Conservation (phyloP, 2,113 vertebrate genomes). For the Ictidomys tridecemlineatus region DNA sequence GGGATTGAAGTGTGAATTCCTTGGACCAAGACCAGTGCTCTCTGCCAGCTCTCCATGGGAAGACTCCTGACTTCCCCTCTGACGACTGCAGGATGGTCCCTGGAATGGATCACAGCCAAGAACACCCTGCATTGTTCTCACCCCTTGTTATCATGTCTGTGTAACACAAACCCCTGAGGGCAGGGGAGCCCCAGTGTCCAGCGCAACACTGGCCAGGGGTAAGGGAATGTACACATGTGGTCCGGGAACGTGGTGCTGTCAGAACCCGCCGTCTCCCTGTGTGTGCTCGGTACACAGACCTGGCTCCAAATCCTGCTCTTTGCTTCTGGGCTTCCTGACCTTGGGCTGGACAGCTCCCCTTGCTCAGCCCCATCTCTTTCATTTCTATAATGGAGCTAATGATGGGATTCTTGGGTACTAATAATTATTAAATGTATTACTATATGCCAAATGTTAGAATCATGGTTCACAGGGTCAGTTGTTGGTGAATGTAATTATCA, state of each 20-base stretch:
- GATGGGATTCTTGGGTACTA: too few species aligned
- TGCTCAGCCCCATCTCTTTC: background rate
- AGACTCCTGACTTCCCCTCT: background rate
- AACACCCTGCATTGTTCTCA: background rate
- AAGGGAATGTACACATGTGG: fast-evolving
- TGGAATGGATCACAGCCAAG: background rate
- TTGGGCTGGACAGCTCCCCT: background rate
- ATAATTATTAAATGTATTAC: background rate
- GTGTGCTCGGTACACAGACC: background rate
- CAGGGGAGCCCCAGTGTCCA: too few species aligned
- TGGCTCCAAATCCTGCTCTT: background rate
- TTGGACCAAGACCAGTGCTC: background rate
- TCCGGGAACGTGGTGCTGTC: fast-evolving
- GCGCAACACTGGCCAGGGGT: too few species aligned
- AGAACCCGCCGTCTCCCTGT: background rate
- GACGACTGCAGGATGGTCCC: background rate
- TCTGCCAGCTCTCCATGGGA: background rate
- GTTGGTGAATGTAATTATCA: background rate
- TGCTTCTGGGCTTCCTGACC: background rate
- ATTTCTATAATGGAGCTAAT: background rate
- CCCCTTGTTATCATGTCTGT: background rate
- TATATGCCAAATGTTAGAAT: background rate
- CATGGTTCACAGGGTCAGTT: background rate
- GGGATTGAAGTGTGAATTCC: background rate
- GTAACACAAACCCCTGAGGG: background rate